A percentile compares a stretch with the other conserved stretches of the same genome.
Evolutionary conservation across 2,888 invertebrate species (phyloP).

Genomic region (Cantharis flavilabris): DNA sequence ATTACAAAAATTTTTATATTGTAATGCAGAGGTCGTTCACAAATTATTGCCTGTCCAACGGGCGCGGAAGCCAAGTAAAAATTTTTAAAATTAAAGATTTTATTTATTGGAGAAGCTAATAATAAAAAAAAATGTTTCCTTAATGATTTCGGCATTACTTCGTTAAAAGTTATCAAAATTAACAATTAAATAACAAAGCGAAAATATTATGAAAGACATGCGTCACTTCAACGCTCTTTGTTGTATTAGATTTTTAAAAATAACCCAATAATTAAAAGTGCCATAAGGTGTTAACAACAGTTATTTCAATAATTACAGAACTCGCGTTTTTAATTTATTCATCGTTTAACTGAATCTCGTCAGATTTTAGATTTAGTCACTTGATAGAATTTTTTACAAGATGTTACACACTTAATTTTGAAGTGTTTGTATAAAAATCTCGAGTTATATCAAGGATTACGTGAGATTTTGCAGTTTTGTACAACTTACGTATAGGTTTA

Average conservation of each 20-base stretch:
- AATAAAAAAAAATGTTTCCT: no score
- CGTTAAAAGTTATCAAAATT: neutral
- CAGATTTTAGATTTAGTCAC: neutral
- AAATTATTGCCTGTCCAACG: neutral
- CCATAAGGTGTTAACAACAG: neutral
- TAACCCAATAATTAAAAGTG: neutral
- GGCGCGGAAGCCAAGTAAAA: neutral
- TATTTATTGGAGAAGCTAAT: no score
- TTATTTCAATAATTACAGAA: neutral
- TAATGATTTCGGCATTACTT: neutral
- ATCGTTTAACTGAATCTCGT: neutral
- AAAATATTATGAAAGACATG: neutral
- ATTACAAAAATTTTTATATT: neutral
- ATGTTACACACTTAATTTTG: neutral
- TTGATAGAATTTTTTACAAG: neutral
- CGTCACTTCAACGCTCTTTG: neutral
- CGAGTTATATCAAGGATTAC: neutral
- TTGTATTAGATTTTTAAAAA: neutral
- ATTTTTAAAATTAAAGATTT: neutral
- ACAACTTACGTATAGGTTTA: neutral
- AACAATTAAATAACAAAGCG: neutral
- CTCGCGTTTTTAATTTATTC: neutral
- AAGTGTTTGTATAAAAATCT: neutral
- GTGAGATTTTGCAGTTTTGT: neutral
- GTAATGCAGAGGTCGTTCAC: neutral